phyloP scores from a whole-genome alignment of 2,888 invertebrate genomes.

The Halocaridina rubra region DNA sequence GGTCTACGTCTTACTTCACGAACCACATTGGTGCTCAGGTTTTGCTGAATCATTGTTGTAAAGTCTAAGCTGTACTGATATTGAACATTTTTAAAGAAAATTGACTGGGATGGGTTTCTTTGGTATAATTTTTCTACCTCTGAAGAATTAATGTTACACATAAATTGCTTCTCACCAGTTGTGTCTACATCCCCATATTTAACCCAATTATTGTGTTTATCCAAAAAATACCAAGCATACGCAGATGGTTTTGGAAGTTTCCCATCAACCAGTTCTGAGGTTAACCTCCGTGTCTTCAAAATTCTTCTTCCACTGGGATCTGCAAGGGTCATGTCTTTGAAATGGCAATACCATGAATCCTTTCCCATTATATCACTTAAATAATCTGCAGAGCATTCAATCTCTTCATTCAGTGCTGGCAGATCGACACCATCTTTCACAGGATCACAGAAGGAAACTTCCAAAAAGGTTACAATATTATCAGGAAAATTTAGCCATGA shows the following conservation, averaged over 20 bases:
- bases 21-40: constrained; percentile 26
- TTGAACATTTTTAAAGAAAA: constrained; percentile 5
- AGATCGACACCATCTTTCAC: constrained; percentile 8
- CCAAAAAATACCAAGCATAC: constrained; percentile 31
- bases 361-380: too few species aligned
- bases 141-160: constrained; percentile 22
- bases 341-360: constrained; percentile 33
- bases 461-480: too few species aligned
- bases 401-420: background rate
- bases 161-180: background rate
- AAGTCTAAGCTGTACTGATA: constrained; percentile 34
- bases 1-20: constrained; percentile 41
- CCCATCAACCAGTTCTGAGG: constrained; percentile 12
- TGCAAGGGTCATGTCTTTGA: constrained; percentile 9
- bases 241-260: background rate
- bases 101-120: background rate
- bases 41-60: constrained; percentile 39
- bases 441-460: constrained; percentile 43
- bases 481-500: constrained; percentile 45
- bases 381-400: constrained; percentile 14
- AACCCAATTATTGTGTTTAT: constrained; percentile 48
- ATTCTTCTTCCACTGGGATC: background rate
- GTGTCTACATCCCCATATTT: constrained; percentile 50
- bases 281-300: constrained; percentile 27
- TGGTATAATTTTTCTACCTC: constrained; percentile 41